Conservation (phyloP, 2,113 vertebrate species). For the Sander vitreus region DNA sequence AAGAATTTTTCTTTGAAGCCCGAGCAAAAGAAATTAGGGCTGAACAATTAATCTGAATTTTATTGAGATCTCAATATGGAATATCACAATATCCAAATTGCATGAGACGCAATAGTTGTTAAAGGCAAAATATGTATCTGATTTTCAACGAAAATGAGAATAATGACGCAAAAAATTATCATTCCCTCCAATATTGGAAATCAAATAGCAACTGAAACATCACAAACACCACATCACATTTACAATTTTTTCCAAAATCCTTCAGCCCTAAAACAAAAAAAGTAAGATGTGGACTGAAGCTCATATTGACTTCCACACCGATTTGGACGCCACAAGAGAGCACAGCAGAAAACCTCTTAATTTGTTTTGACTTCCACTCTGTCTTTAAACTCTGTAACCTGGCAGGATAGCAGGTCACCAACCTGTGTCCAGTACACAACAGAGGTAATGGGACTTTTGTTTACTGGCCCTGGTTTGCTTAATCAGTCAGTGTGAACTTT, state of each 20-base stretch:
- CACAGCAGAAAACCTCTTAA: not conserved
- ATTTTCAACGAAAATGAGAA: too few species aligned
- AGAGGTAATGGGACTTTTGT: not conserved
- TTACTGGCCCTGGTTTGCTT: not conserved
- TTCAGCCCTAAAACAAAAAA: too few species aligned
- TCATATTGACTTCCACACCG: not conserved
- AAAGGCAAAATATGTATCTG: too few species aligned
- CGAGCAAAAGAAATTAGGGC: not conserved
- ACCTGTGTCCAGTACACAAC: not conserved
- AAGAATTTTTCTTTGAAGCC: not conserved
- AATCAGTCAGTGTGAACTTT: conserved; percentile 3
- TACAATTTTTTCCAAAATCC: too few species aligned
- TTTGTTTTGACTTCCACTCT: not conserved
- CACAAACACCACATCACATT: too few species aligned
- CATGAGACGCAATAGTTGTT: too few species aligned
- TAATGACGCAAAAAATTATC: too few species aligned
- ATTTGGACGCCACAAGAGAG: not conserved
- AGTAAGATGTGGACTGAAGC: not conserved
- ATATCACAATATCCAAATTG: too few species aligned
- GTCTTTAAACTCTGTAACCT: not conserved
- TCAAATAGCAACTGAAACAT: too few species aligned
- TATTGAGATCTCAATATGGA: too few species aligned
- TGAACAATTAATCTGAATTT: too few species aligned
- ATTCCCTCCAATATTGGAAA: too few species aligned
- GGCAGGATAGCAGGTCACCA: conserved; percentile 1